phyloP scores from a whole-genome alignment of 2,797 vertebrate species.

The Urophycis tenuis region DNA sequence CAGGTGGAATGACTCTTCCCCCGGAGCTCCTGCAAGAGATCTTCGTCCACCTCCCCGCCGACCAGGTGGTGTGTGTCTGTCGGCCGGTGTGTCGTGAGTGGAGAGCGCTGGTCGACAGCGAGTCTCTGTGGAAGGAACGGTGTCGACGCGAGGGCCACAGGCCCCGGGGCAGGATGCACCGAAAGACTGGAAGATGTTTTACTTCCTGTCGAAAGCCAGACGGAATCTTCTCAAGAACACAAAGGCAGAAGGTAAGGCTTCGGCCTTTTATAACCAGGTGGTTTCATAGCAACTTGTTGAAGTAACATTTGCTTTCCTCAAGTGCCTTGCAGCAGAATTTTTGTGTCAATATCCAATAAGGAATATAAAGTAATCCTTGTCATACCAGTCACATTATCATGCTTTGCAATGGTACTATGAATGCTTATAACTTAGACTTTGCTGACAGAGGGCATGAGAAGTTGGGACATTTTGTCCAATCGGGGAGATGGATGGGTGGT shows the following conservation, averaged over 20 bases:
- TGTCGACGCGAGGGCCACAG: conserved; percentile 73
- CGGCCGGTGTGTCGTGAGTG: conserved; percentile 77
- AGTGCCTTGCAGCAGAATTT: not conserved
- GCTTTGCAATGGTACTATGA: not conserved
- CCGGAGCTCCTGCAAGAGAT: conserved; percentile 78
- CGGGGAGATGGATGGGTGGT: conserved; percentile 76
- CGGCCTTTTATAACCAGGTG: not conserved
- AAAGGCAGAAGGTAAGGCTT: conserved; percentile 70
- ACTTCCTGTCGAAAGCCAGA: conserved; percentile 68
- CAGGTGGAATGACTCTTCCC: conserved; percentile 49
- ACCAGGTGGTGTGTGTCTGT: conserved; percentile 69
- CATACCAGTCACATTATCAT: not conserved
- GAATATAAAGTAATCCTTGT: not conserved
- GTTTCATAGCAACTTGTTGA: too few species aligned
- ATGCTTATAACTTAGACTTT: not conserved
- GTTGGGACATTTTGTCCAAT: conserved; percentile 71
- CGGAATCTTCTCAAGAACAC: conserved; percentile 85
- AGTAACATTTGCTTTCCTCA: too few species aligned
- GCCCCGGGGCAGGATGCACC: not conserved
- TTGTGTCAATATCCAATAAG: not conserved
- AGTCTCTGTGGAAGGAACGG: conserved; percentile 80
- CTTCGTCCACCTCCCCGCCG: conserved; percentile 70
- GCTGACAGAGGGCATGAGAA: conserved; percentile 65
- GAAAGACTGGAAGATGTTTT: conserved; percentile 76
- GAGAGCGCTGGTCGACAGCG: conserved; percentile 75